Base-by-base conservation (phyloP, 2,888 invertebrate species). In the Eledone cirrhosa region DNA sequence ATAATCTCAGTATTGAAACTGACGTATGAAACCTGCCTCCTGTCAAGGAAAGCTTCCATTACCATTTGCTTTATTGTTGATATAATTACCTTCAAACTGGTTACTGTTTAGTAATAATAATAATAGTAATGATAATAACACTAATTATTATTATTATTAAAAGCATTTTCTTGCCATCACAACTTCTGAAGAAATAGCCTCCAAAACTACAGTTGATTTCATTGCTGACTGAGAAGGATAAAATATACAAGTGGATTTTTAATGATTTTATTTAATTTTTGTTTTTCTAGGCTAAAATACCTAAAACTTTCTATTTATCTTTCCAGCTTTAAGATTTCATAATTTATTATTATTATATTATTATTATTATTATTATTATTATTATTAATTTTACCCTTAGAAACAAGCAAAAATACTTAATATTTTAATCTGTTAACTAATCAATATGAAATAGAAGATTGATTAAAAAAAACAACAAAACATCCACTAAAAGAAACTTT, bases 1-100 rank as follows among this genome's bases (percentile, higher is more conserved):
- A 86, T 81, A 87, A 87, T 80, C 84, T 87, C 72, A 88, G 88
- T 78, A 87, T 88, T 79, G 88, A 88, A 81, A 88, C 88, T n/a
- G 88, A 88, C 82, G 88, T 88, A 81, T 88, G 87, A 87, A 81
- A 82, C 59, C 53, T 74, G 59, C 16, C n/a, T 27, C 59, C n/a
- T 47, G 22, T 33, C 69, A 29, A 75, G 29, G 75, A 48, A 76
- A 76, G 74, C 74, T 74, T 74, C 74, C 74, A 29, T 74, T 29
- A 74, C 22, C 41, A 74, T 24, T 48, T 48, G 48, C 48, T 76
- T 48, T 48, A 48, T 76, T 76, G 27, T 76, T 76, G 48, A 48
- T 29, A 76, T 76, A 8, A 41, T 48, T 76, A 76, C 76, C 76
- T 48, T n/a, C 47, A 47, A 76, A 48, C 47, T 76, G 48, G 76